Evolutionary conservation across 2,888 invertebrate species (phyloP).

Genomic region (Gasteruption jaculator): DNA sequence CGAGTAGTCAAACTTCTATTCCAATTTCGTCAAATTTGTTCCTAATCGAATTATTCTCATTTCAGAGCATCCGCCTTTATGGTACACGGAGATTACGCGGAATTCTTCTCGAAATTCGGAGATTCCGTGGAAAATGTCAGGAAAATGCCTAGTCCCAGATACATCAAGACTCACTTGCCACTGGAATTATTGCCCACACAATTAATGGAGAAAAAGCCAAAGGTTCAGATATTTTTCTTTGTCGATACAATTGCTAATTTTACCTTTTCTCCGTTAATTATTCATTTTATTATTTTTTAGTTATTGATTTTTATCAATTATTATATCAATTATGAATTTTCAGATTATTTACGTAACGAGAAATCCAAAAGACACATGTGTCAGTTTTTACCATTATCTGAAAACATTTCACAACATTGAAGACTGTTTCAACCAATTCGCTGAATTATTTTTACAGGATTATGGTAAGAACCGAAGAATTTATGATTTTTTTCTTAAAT

Average conservation of each 20-base stretch:
- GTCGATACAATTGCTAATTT: conserved; percentile 15
- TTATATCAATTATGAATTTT: conserved; percentile 19
- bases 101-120: conserved; percentile 54
- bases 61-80: conserved; percentile 41
- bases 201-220: conserved; percentile 60
- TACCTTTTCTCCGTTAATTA: neutral
- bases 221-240: conserved; percentile 52
- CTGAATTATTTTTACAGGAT: conserved; percentile 68
- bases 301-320: neutral
- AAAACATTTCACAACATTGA: conserved; percentile 62
- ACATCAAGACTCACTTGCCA: conserved; percentile 72
- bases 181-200: conserved; percentile 65
- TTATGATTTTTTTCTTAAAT: no score
- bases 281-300: conserved; percentile 2
- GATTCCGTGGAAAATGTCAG: conserved; percentile 71
- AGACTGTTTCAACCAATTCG: conserved; percentile 70
- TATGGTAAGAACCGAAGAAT: no score
- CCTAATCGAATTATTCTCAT: conserved; percentile 10
- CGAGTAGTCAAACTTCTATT: neutral
- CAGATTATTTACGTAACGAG: conserved; percentile 83
- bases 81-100: conserved; percentile 38
- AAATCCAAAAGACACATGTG: conserved; percentile 86
- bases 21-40: neutral
- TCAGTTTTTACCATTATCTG: conserved; percentile 85
- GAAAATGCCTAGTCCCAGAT: conserved; percentile 66